Evolutionary conservation across 2,888 invertebrate species (phyloP).

Genomic region (Hesperia comma): DNA sequence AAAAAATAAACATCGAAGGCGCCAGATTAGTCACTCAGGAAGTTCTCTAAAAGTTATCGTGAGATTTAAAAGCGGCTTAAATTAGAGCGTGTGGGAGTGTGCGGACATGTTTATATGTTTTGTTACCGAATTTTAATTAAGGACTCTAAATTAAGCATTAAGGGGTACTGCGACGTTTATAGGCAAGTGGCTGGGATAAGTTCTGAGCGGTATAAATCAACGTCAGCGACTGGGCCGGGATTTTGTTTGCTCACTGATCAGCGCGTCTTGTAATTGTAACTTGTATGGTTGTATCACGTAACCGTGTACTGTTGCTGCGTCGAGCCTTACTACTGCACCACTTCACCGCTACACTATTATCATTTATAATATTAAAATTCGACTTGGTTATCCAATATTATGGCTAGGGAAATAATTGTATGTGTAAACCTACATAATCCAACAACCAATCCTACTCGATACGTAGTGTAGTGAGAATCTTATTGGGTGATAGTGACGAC

Average conservation of each 20-base stretch:
- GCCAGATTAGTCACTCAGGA: slow-evolving; percentile 49
- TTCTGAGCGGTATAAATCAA: slow-evolving; percentile 23
- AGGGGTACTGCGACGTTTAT: slow-evolving; percentile 31
- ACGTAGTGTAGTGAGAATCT: too few species aligned
- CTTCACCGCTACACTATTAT: too few species aligned
- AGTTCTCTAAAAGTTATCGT: slow-evolving; percentile 49
- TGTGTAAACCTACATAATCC: too few species aligned
- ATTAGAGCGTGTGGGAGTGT: slow-evolving; percentile 49
- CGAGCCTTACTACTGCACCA: too few species aligned
- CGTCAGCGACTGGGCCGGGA: slow-evolving; percentile 21
- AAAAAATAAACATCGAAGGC: slow-evolving; percentile 30
- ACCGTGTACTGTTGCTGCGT: too few species aligned
- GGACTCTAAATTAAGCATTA: slow-evolving; percentile 39
- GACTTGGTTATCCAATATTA: too few species aligned
- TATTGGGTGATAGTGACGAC: too few species aligned
- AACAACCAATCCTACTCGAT: too few species aligned
- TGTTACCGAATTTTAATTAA: slow-evolving; percentile 50
- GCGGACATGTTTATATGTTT: slow-evolving; percentile 53
- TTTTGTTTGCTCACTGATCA: slow-evolving; percentile 8
- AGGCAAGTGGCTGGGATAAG: slow-evolving; percentile 18
- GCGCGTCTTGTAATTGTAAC: too few species aligned
- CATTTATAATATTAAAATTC: too few species aligned
- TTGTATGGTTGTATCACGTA: too few species aligned
- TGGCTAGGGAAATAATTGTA: too few species aligned
- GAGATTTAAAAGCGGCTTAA: slow-evolving; percentile 53